These are phyloP conservation scores for Mellilla xanthometata DNA, from an alignment of 2,888 invertebrate species.

Conservation along the genomic window DNA sequence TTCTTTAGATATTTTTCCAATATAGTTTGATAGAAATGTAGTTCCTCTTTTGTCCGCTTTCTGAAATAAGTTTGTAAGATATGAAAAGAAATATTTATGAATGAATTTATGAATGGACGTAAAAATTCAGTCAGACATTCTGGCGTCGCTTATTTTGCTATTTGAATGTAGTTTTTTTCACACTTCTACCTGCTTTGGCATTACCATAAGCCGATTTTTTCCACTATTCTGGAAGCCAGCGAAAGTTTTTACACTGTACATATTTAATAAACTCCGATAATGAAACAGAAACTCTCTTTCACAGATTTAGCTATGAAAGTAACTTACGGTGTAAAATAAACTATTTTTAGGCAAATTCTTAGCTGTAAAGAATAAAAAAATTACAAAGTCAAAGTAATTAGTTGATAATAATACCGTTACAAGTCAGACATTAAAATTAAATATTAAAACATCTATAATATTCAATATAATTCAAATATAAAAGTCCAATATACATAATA, in stretches of 20 bases:
- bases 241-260: slow-evolving; percentile 4
- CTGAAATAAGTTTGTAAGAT: neutral
- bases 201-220: slow-evolving; percentile 29
- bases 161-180: slow-evolving; percentile 29
- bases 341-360: too few species aligned
- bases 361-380: too few species aligned
- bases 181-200: slow-evolving; percentile 24
- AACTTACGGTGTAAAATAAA: too few species aligned
- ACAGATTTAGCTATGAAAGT: too few species aligned
- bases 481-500: too few species aligned
- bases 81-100: slow-evolving; percentile 28
- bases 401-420: too few species aligned
- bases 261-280: too few species aligned
- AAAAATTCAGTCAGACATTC: slow-evolving; percentile 41
- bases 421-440: too few species aligned
- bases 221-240: slow-evolving; percentile 2
- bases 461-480: too few species aligned
- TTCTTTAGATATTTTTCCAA: neutral
- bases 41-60: neutral
- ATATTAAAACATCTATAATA: too few species aligned
- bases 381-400: too few species aligned
- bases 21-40: neutral
- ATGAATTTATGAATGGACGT: slow-evolving; percentile 41
- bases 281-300: too few species aligned
- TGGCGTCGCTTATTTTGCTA: slow-evolving; percentile 43